Evolutionary conservation across 1,140 invertebrate genomes (phyloP), one percentile per base, ranked within the genome.

Genomic region (Trachelipus rathkii): DNA sequence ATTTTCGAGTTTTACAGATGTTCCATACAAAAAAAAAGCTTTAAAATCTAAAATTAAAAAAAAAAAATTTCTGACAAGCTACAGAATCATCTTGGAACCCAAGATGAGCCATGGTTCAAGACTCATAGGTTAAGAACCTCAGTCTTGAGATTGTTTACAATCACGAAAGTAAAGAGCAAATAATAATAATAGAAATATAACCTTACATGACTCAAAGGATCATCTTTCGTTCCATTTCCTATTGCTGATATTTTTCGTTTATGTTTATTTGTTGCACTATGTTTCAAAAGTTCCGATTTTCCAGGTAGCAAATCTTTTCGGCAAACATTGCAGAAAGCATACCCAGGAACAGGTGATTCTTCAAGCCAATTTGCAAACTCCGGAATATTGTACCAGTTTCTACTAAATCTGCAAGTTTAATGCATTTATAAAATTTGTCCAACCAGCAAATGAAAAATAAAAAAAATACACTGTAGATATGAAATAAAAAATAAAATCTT

Each of bases 291-390:
- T 44, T 75, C 73, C 11, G 60, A 68, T 53, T 75, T 75, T 44
- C 73, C 73, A 44, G 73, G 60, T 10, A 43, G 66, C 24, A 75
- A 67, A 60, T 75, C 73, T 60, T 75, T 75, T 60, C 69, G 66
- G n/a, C 73, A 75, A 15, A 75, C 73, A 50, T 60, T 68, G 19
- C 73, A 75, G 43, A 68, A 67, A 11, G 73, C 73, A 21, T 67
- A 67, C 23, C 50, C 50, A 60, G 50, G 50, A 19, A 60, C 2
- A 15, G 50, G 50, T 4, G 50, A 60, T 60, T 60, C 50, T 19
- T 60, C 50, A 15, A 60, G 19, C 50, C 50, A 60, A 15, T 60
- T 60, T 13, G 50, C 50, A 60, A 60, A 60, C 50, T 60, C 50
- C 1, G 50, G 50, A 19, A 60, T 13, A 13, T 60, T 13, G 50